Base-by-base conservation (phyloP, 2,113 vertebrate species). In the Eurypyga helias region DNA sequence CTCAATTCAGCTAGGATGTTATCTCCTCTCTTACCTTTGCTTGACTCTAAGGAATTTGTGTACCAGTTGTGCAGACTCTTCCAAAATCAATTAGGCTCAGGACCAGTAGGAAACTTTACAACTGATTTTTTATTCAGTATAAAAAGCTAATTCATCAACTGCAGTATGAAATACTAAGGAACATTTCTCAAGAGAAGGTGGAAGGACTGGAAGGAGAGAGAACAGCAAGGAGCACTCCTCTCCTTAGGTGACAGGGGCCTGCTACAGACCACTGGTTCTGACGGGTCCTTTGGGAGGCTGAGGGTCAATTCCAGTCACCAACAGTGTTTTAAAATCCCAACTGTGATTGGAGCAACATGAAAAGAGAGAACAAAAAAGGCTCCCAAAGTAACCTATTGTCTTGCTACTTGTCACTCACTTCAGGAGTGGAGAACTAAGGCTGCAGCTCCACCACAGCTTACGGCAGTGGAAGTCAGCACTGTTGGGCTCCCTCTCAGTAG, bases 301-400 rank as follows among this genome's bases (percentile, higher is more conserved):
- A 77, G 7, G 31, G 80, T 48, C 60, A 54, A 33, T 25, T 81
- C 46, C 64, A 70, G 21, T 1, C 26, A 65, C 5, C 49, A 46
- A 2, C 3, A 69, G 11, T 4, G 0, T 9, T 71, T 72, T 36
- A 49, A 51, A 66, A 78, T 51, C 43, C n/a, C 15, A 41, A 0
- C 14, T 81, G 36, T 0, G 1, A 38, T 0, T 13, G 33, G 33
- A 80, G 43, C 13, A 83, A 18, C 24, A 58, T 1, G 1, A 34
- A 55, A n/a, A 55, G 5, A 54, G 46, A 46, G n/a, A 43, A 34
- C 2, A 6, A 43, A 52, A 87, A 38, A 64, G 8, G 16, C 10
- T 76, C 25, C 14, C 17, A 12, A 18, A 79, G 17, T 29, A 46
- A 41, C 1, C 33, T 25, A 6, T 0, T 66, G 36, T n/a, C 43